Base-by-base conservation (phyloP, 2,888 invertebrate genomes). In the Icerya purchasi region DNA sequence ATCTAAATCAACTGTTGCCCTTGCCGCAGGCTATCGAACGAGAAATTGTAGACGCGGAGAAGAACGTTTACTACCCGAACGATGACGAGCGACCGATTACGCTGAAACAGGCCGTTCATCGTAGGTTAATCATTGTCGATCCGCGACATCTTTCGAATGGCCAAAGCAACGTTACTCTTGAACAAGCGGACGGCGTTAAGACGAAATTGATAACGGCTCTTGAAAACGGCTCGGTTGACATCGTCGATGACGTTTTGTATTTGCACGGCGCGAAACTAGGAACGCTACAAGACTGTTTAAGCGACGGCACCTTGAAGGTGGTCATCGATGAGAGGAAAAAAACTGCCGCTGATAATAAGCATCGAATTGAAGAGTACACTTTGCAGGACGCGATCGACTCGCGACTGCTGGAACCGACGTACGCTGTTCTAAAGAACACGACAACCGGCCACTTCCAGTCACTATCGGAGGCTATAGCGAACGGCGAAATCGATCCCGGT, bases 351-450 rank as follows among this genome's bases (percentile, higher is more conserved):
- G n/a, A n/a, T n/a, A n/a, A n/a, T n/a, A n/a, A n/a, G n/a, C n/a
- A n/a, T n/a, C n/a, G n/a, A n/a, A n/a, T n/a, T n/a, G n/a, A n/a
- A n/a, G 85, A 87, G 70, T 86, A 83, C 71, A 81, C 83, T 1
- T 74, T 93, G 64, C 84, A 86, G 63, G 87, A 89, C 73, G 89
- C 90, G 1, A 82, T 91, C 50, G 79, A 80, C 66, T 84, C 82
- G 67, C 85, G 86, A 70, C 75, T 85, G 60, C 78, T 91, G 50
- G 81, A 89, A 70, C 83, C 86, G 0, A 78, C 82, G 66, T 78
- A 78, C 0, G 83, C 85, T 18, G 81, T 87, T 50, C 77, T 89
- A 3, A 86, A 85, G 75, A 85, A 91, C 72, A 82, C 85, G 51
- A 77, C 77, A 66, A 83, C 79, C 61, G 86, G 84, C 67, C 80